Evolutionary conservation across 2,888 invertebrate species (phyloP).

Genomic region (Tenthredo distinguenda): DNA sequence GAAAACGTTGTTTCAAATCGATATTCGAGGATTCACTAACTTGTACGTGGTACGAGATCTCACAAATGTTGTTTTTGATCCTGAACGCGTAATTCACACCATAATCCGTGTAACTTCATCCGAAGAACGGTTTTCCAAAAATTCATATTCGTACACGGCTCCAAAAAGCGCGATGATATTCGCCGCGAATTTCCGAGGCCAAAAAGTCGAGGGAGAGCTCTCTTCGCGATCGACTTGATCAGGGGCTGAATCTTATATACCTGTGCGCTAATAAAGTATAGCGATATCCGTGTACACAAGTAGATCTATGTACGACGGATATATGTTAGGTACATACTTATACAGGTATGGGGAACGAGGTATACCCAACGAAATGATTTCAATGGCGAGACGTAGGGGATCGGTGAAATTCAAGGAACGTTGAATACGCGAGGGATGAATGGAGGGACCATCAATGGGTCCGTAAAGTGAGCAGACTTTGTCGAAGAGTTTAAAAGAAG

Average conservation of each 20-base stretch:
- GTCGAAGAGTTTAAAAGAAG: constrained; percentile 52
- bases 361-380: constrained; percentile 16
- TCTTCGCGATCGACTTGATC: background rate
- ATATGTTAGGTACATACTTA: background rate
- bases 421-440: constrained; percentile 70
- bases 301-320: background rate
- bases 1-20: background rate
- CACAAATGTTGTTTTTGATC: background rate
- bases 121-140: background rate
- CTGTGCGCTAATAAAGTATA: background rate
- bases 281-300: background rate
- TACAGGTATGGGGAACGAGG: background rate
- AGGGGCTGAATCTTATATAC: background rate
- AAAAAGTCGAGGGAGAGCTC: too few relatives aligned
- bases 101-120: background rate
- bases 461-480: constrained; percentile 56
- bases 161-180: too few relatives aligned
- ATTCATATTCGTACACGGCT: too few relatives aligned
- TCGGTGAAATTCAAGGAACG: constrained; percentile 65
- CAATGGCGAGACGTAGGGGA: constrained; percentile 11
- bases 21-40: background rate
- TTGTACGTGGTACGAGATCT: too few relatives aligned
- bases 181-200: too few relatives aligned
- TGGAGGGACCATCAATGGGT: constrained; percentile 66
- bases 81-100: too few relatives aligned